These are phyloP conservation scores for Thereva unica DNA, from an alignment of 2,888 invertebrate genomes.

Conservation along the genomic window DNA sequence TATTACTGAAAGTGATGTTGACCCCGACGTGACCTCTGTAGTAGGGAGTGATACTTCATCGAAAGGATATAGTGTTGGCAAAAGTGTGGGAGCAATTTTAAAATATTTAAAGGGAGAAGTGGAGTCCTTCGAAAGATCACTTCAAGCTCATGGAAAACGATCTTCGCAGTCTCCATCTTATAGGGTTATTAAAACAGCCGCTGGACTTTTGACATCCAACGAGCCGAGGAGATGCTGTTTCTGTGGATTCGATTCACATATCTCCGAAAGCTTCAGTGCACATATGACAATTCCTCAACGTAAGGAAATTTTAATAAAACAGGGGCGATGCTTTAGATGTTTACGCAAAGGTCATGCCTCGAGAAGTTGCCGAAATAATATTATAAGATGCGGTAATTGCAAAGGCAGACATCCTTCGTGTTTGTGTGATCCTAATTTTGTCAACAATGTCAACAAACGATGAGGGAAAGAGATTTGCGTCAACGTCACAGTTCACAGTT, in stretches of 20 bases:
- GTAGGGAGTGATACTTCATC: background rate
- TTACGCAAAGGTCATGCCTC: background rate
- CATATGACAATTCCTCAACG: background rate
- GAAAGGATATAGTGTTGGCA: background rate
- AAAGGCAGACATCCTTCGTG: too few species aligned
- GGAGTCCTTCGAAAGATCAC: constrained; percentile 4
- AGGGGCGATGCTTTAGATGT: constrained; percentile 3
- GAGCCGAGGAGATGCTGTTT: background rate
- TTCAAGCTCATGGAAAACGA: background rate
- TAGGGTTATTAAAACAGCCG: background rate
- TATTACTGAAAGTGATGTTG: background rate
- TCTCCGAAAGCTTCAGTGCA: background rate
- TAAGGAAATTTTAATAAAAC: too few species aligned
- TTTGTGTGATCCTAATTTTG: too few species aligned
- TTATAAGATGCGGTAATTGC: background rate
- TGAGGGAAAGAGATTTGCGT: too few species aligned
- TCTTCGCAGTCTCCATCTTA: too few species aligned
- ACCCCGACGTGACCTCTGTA: background rate
- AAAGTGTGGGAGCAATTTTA: background rate
- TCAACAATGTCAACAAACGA: too few species aligned
- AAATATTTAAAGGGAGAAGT: too few species aligned
- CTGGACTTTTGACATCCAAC: too few species aligned
- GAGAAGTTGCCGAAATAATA: background rate
- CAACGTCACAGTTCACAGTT: too few species aligned
- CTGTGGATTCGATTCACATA: background rate